phyloP scores from a whole-genome alignment of 2,888 invertebrate genomes.

The Cephonodes hylas region DNA sequence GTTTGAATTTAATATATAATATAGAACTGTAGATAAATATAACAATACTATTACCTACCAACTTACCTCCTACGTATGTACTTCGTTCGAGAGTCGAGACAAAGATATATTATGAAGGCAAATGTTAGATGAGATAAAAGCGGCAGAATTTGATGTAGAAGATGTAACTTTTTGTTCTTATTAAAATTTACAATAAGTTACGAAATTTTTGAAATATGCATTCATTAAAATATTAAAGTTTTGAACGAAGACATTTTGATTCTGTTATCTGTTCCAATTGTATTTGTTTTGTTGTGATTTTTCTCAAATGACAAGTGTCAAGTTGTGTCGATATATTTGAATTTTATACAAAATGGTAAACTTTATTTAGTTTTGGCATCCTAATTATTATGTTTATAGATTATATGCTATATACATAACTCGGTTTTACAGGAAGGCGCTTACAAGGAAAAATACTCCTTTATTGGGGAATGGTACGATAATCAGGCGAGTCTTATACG shows the following conservation, averaged over 20 bases:
- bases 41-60: too few relatives aligned
- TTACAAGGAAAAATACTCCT: slow-evolving; percentile 80
- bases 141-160: too few relatives aligned
- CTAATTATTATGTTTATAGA: neutral
- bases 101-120: too few relatives aligned
- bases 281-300: neutral
- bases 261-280: neutral
- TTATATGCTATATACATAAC: neutral
- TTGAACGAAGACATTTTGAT: neutral
- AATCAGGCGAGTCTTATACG: slow-evolving; percentile 87
- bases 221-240: too few relatives aligned
- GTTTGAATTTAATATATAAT: too few relatives aligned
- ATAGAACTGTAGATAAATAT: too few relatives aligned
- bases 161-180: too few relatives aligned
- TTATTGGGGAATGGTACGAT: slow-evolving; percentile 94
- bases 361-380: neutral
- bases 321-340: neutral
- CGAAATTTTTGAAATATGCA: too few relatives aligned
- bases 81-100: too few relatives aligned
- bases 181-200: too few relatives aligned
- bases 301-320: neutral
- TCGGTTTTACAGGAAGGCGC: slow-evolving; percentile 60
- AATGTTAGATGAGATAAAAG: too few relatives aligned
- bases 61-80: too few relatives aligned
- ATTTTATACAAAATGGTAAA: neutral